phyloP scores from a whole-genome alignment of 1,140 invertebrate species.

The Zeugodacus cucurbitae region DNA sequence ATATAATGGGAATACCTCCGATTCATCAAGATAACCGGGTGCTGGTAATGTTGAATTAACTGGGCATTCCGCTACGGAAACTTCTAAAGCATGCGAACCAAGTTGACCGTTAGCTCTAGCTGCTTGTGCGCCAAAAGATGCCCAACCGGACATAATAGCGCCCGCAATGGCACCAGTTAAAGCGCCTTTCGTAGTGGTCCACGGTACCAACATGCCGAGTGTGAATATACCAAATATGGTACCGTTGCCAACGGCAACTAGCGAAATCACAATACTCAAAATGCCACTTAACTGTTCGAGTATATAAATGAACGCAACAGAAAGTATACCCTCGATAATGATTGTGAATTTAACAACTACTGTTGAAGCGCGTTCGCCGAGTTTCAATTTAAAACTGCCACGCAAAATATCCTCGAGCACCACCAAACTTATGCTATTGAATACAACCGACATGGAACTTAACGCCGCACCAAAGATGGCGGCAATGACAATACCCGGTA shows the following conservation, averaged over 20 bases:
- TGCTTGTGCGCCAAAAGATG: slow-evolving; percentile 70
- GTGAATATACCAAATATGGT: slow-evolving; percentile 88
- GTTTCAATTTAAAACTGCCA: slow-evolving; percentile 72
- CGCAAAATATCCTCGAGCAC: slow-evolving; percentile 84
- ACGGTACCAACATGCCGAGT: slow-evolving; percentile 85
- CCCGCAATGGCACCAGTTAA: slow-evolving; percentile 70
- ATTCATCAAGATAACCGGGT: slow-evolving; percentile 65
- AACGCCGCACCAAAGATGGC: slow-evolving; percentile 79
- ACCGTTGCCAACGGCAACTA: slow-evolving; percentile 85
- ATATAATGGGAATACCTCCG: slow-evolving; percentile 76
- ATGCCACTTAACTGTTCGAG: slow-evolving; percentile 80
- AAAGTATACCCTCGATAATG: slow-evolving; percentile 73
- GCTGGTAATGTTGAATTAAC: slow-evolving; percentile 52
- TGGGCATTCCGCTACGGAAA: slow-evolving; percentile 63
- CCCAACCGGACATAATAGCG: slow-evolving; percentile 69
- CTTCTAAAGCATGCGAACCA: slow-evolving; percentile 65
- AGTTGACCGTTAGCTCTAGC: slow-evolving; percentile 64
- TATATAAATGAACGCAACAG: slow-evolving; percentile 75
- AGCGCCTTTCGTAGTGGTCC: slow-evolving; percentile 78
- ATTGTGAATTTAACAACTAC: slow-evolving; percentile 76
- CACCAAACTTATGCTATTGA: slow-evolving; percentile 85
- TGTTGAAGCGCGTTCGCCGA: slow-evolving; percentile 72
- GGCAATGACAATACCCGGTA: slow-evolving; percentile 83
- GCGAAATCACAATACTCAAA: slow-evolving; percentile 79
- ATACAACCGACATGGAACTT: slow-evolving; percentile 83